phyloP scores from a whole-genome alignment of 2,888 invertebrate genomes.

The Ophioninae sp. region DNA sequence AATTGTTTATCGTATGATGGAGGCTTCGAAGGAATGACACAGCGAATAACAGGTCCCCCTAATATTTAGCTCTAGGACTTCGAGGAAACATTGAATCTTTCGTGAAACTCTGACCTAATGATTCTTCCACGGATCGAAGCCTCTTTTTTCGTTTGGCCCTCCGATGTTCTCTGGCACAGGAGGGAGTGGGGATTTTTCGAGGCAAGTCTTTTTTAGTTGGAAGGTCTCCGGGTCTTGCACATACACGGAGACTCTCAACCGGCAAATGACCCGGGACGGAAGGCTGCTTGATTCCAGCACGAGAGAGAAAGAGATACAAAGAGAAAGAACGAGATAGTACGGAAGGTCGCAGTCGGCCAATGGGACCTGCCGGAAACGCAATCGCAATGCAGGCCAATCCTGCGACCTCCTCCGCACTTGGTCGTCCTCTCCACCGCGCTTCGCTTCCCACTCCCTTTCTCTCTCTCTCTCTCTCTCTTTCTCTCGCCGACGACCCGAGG shows the following conservation, averaged over 20 bases:
- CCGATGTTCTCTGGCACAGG: not conserved
- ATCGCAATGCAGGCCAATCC: constrained; percentile 77
- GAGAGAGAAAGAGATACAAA: constrained; percentile 23
- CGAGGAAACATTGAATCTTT: constrained; percentile 19
- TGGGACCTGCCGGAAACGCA: constrained; percentile 76
- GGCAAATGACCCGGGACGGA: not conserved
- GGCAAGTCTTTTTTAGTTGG: not conserved
- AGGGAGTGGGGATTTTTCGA: not conserved
- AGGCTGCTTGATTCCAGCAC: not conserved
- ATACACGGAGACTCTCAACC: constrained; percentile 9
- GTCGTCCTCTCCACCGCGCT: constrained; percentile 45
- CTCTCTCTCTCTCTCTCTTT: constrained; percentile 48
- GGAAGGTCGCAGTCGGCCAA: constrained; percentile 73
- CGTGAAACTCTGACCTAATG: constrained; percentile 22
- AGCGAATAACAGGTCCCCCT: not conserved
- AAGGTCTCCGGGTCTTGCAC: constrained; percentile 33
- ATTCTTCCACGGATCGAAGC: not conserved
- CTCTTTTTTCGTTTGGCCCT: not conserved
- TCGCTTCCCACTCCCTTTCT: constrained; percentile 55
- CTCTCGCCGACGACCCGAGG: constrained; percentile 60
- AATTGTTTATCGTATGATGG: not conserved
- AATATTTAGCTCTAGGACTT: constrained; percentile 4
- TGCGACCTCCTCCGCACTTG: constrained; percentile 53
- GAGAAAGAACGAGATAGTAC: not conserved
- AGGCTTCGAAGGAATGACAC: constrained; percentile 17